Evolutionary conservation across 2,888 invertebrate species (phyloP).

Genomic region (Erebia palarica): DNA sequence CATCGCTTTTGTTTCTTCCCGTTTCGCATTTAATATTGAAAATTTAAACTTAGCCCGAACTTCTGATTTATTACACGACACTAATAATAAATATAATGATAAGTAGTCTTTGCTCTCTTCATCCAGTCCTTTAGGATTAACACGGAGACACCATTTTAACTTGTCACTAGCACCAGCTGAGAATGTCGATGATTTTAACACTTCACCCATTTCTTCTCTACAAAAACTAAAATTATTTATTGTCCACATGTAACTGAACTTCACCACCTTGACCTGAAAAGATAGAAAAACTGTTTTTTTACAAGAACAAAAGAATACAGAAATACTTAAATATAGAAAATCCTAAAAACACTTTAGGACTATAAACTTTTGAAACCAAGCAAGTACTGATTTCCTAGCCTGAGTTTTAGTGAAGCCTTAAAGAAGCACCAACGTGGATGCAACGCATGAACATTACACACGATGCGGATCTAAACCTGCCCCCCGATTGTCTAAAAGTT

Average conservation of each 20-base stretch:
- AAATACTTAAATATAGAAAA: too few species aligned
- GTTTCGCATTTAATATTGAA: constrained; percentile 99
- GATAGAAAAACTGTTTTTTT: constrained; percentile 15
- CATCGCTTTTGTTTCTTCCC: constrained; percentile 99
- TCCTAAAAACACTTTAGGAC: too few species aligned
- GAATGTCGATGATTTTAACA: constrained; percentile 99
- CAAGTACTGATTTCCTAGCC: too few species aligned
- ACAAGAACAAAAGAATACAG: not conserved
- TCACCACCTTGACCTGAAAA: constrained; percentile 99
- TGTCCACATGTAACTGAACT: constrained; percentile 99
- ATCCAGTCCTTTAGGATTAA: constrained; percentile 99
- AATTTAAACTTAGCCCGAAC: constrained; percentile 99
- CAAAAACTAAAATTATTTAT: constrained; percentile 99
- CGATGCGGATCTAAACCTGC: not conserved
- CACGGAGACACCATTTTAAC: constrained; percentile 99
- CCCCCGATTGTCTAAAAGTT: too few species aligned
- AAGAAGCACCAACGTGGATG: not conserved
- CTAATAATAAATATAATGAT: constrained; percentile 98
- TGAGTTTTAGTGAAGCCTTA: not conserved
- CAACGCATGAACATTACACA: not conserved
- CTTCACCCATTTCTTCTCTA: constrained; percentile 99
- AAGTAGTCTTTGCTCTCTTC: constrained; percentile 99
- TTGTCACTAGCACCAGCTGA: constrained; percentile 99
- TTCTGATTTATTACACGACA: constrained; percentile 99
- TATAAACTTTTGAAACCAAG: too few species aligned